Evolutionary conservation across 2,797 vertebrate genomes (phyloP), one percentile per base, ranked within the genome.

Genomic region (Galagoides demidoff): DNA sequence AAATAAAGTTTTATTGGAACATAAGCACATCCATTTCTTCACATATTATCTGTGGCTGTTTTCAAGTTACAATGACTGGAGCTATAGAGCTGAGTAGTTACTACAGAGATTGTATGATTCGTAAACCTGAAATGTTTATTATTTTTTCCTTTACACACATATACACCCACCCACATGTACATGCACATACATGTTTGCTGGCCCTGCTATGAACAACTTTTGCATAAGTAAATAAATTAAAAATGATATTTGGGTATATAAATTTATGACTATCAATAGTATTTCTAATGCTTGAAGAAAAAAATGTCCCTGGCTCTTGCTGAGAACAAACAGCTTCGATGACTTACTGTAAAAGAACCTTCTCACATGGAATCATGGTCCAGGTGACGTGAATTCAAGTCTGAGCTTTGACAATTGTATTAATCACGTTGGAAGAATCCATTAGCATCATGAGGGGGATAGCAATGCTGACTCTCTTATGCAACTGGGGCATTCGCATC

Each of bases 1-100:
- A 55, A 90, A 95, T 64, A 88, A 95, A n/a, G 52, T 90, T 92
- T 83, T 79, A 27, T 63, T 74, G 31, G 23, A 74, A 82, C 45
- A 82, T n/a, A 74, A 52, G 43, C 2, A 12, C 20, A 57, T 2
- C 7, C 16, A 88, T 73, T 70, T 5, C n/a, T 82, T 83, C 68
- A 49, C 19, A 27, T 70, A 16, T 52, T 16, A 52, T 16, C 49
- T 16, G 49, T 16, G 49, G 14, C 49, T 16, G 3, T 52, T 52
- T 52, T 52, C 85, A 85, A 4, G 3, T 39, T 79, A 14, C 11
- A 64, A 1, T 81, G 61, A 27, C 20, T 5, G 14, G 14, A 52
- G 14, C 49, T 52, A 52, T 4, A 49, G 49, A 79, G 9, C 8
- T 84, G 55, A 94, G 27, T n/a, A 31, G 68, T 64, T 81, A 23